phyloP scores from a whole-genome alignment of 2,888 invertebrate genomes.

The Dendrolimus pini region DNA sequence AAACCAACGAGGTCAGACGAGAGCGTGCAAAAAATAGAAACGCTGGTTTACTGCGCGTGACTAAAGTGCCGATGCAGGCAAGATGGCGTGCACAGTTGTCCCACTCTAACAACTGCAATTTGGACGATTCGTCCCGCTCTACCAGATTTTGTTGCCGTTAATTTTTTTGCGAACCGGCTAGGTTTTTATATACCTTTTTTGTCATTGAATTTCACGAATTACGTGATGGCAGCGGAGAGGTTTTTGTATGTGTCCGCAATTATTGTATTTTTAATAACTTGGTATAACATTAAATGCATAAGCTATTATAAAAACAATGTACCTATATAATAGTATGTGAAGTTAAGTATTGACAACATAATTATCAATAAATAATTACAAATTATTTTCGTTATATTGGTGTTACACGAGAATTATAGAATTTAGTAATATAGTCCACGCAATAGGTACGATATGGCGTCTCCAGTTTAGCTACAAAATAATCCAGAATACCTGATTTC shows the following conservation, averaged over 20 bases:
- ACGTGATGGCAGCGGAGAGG: constrained; percentile 48
- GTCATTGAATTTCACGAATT: constrained; percentile 58
- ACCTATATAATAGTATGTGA: too few relatives aligned
- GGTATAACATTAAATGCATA: too few relatives aligned
- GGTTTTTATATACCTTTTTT: constrained; percentile 46
- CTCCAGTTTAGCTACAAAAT: too few relatives aligned
- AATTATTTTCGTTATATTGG: constrained; percentile 4
- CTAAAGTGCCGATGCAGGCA: constrained; percentile 64
- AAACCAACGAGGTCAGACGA: constrained; percentile 71
- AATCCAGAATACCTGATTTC: too few relatives aligned
- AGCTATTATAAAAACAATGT: too few relatives aligned
- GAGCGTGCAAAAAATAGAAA: constrained; percentile 72
- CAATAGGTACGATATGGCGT: too few relatives aligned
- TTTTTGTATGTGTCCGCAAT: constrained; percentile 25
- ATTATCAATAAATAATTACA: too few relatives aligned
- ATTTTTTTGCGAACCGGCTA: constrained; percentile 49
- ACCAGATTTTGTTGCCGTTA: constrained; percentile 54
- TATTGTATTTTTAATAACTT: constrained; percentile 21
- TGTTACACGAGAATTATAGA: constrained; percentile 29
- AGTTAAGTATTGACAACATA: too few relatives aligned
- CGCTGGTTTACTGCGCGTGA: constrained; percentile 67
- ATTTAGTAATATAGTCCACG: constrained; percentile 7
- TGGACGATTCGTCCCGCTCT: constrained; percentile 33
- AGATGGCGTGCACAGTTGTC: constrained; percentile 57
- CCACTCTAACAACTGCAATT: constrained; percentile 35